Evolutionary conservation across 2,113 vertebrate species (phyloP).

Genomic region (Xenopus laevis): DNA sequence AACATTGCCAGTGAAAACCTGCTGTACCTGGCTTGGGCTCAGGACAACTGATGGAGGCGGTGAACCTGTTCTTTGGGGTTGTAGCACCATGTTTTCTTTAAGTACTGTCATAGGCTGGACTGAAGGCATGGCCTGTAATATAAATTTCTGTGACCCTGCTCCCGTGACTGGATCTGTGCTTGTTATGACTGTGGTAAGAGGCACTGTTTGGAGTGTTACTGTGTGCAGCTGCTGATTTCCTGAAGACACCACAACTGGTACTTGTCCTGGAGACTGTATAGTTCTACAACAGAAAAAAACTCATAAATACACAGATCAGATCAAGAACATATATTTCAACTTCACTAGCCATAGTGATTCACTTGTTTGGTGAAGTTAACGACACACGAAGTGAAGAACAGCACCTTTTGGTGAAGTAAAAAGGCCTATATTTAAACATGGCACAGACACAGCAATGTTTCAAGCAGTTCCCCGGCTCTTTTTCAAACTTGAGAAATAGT

Average conservation of each 20-base stretch:
- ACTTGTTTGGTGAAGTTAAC: too few species aligned
- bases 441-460: too few species aligned
- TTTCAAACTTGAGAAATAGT: too few species aligned
- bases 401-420: too few species aligned
- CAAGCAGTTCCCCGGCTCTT: too few species aligned
- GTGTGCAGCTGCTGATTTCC: constrained; percentile 71
- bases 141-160: constrained; percentile 67
- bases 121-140: constrained; percentile 77
- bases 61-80: constrained; percentile 61
- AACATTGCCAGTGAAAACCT: constrained; percentile 64
- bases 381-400: too few species aligned
- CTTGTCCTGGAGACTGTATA: constrained; percentile 65
- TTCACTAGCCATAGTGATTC: too few species aligned
- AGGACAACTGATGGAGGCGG: constrained; percentile 65
- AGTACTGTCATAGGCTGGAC: constrained; percentile 74
- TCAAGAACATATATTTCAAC: constrained; percentile 42
- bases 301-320: constrained; percentile 19
- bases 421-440: too few species aligned
- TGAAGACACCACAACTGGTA: constrained; percentile 74
- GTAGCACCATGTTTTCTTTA: constrained; percentile 74
- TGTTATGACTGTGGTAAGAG: constrained; percentile 75
- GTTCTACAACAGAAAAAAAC: constrained; percentile 54
- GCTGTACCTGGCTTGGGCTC: constrained; percentile 65
- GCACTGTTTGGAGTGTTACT: constrained; percentile 78
- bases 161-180: constrained; percentile 67